Evolutionary conservation across 2,113 vertebrate species (phyloP).

Genomic region (Pagrus major): DNA sequence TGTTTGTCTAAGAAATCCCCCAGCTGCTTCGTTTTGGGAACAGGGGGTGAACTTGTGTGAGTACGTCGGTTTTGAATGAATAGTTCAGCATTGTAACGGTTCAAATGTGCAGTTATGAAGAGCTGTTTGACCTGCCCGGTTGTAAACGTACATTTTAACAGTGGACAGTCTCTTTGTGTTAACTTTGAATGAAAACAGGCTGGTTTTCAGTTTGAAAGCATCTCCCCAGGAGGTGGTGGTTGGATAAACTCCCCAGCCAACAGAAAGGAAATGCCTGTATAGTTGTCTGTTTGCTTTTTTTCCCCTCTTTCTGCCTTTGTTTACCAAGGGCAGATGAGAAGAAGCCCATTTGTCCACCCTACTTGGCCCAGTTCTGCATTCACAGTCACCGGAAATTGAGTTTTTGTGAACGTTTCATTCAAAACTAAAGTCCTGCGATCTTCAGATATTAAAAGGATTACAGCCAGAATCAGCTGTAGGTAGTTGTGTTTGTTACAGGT

Average conservation of each 20-base stretch:
- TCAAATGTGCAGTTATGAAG: conserved; percentile 6
- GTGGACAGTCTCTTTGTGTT: conserved; percentile 6
- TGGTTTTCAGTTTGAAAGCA: conserved; percentile 36
- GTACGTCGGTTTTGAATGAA: not conserved
- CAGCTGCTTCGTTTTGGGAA: conserved; percentile 1
- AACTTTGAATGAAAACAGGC: conserved; percentile 2
- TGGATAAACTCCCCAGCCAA: conserved; percentile 28
- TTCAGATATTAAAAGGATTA: conserved; percentile 41
- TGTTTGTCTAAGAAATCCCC: conserved; percentile 51
- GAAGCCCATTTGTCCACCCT: conserved; percentile 27
- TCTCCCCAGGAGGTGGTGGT: conserved; percentile 31
- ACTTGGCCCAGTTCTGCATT: conserved; percentile 22
- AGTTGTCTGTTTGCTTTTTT: conserved; percentile 69
- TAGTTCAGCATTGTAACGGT: not conserved
- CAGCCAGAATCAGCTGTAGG: conserved; percentile 11
- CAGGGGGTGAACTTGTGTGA: conserved; percentile 23
- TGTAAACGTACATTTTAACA: conserved; percentile 21
- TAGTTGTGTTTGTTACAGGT: conserved; percentile 2
- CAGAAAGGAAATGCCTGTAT: conserved; percentile 64
- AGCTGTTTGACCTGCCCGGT: not conserved
- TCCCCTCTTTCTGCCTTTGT: conserved; percentile 55
- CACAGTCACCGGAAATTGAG: conserved; percentile 49
- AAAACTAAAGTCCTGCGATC: not conserved
- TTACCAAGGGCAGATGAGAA: conserved; percentile 60
- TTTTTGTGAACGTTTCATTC: conserved; percentile 42